A percentile compares a stretch with the other conserved stretches of the same genome.
Evolutionary conservation across 2,113 vertebrate genomes (phyloP).

Genomic region (Toxotes jaculatrix): DNA sequence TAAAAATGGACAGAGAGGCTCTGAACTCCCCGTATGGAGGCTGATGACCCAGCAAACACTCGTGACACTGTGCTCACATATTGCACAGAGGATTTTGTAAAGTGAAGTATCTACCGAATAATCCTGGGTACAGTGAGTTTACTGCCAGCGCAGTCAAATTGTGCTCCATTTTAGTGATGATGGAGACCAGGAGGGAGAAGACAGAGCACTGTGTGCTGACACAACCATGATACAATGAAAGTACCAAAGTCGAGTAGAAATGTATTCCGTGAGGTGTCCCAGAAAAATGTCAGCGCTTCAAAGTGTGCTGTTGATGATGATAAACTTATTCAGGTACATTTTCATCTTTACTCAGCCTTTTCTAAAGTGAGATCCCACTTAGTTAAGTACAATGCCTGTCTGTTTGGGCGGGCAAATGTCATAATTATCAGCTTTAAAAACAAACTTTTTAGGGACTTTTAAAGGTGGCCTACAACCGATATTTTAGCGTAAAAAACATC

Average conservation of each 20-base stretch:
- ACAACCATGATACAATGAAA: slow-evolving; percentile 10
- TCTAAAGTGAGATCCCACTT: slow-evolving; percentile 16
- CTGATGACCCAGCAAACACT: slow-evolving; percentile 25
- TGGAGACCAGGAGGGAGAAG: slow-evolving; percentile 17
- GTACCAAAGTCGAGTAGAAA: slow-evolving; percentile 15
- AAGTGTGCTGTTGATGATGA: slow-evolving; percentile 15
- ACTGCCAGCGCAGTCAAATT: slow-evolving; percentile 27
- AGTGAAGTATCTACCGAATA: slow-evolving; percentile 31
- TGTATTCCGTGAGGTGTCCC: slow-evolving; percentile 21
- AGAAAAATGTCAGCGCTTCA: slow-evolving; percentile 52
- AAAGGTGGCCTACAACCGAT: background rate
- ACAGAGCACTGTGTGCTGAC: background rate
- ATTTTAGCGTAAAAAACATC: slow-evolving; percentile 5
- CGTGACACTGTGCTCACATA: slow-evolving; percentile 40
- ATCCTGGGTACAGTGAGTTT: slow-evolving; percentile 10
- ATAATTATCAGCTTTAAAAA: slow-evolving; percentile 7
- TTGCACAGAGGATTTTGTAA: slow-evolving; percentile 32
- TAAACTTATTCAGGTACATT: slow-evolving; percentile 19
- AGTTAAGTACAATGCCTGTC: background rate
- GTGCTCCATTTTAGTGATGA: slow-evolving; percentile 16
- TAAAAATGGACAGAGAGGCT: slow-evolving; percentile 39
- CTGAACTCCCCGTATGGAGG: slow-evolving; percentile 21
- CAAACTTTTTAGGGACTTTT: slow-evolving; percentile 2
- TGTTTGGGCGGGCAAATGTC: slow-evolving; percentile 8
- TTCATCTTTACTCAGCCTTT: slow-evolving; percentile 26